Evolutionary conservation across 2,888 invertebrate genomes (phyloP).

Genomic region (Tipula helvola): DNA sequence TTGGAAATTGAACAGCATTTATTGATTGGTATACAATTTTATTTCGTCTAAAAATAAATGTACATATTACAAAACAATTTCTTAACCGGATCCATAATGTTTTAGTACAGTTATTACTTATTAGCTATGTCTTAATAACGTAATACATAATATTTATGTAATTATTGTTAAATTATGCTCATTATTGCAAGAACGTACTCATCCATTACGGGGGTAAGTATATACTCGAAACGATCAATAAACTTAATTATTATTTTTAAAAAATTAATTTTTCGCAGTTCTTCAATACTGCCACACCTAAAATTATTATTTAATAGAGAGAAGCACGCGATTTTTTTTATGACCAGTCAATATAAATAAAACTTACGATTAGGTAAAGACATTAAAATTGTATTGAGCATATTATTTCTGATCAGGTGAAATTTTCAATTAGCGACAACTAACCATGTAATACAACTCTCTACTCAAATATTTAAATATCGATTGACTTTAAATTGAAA

Average conservation of each 20-base stretch:
- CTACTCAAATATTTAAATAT: background rate
- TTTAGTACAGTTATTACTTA: background rate
- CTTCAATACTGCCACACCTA: background rate
- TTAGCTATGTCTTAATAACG: background rate
- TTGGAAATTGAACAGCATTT: background rate
- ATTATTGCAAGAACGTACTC: background rate
- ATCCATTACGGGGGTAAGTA: background rate
- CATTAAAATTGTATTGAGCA: too few species aligned
- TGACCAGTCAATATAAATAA: too few species aligned
- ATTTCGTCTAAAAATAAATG: background rate
- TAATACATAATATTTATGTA: background rate
- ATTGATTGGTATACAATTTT: background rate
- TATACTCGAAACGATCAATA: background rate
- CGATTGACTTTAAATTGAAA: background rate
- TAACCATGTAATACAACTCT: background rate
- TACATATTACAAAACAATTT: too few species aligned
- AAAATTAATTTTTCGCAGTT: background rate
- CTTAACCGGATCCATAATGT: background rate
- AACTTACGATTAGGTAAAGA: too few species aligned
- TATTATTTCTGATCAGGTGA: too few species aligned
- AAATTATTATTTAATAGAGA: background rate
- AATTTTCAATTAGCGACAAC: too few species aligned
- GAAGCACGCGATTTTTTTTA: background rate
- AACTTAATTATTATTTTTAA: background rate
- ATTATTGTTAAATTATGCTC: background rate